Conservation (phyloP, 2,888 invertebrate genomes). For the Linnaemya vulpina region DNA sequence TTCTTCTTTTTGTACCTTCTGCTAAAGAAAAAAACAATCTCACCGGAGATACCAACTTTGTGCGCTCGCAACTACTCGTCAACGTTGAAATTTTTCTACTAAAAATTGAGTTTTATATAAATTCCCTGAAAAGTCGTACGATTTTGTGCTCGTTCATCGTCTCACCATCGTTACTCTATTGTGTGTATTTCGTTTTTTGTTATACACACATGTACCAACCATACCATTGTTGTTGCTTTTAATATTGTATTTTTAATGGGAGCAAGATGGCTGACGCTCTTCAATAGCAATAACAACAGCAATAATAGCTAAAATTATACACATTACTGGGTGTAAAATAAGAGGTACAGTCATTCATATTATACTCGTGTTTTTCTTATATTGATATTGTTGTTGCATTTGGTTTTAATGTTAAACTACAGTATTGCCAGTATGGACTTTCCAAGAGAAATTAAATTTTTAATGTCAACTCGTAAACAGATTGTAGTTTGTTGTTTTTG, state of each 20-base stretch:
- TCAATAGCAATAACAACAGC: slow-evolving; percentile 66
- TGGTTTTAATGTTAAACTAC: slow-evolving; percentile 8
- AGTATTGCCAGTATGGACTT: slow-evolving; percentile 57
- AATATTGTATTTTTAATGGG: slow-evolving; percentile 73
- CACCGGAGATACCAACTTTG: slow-evolving; percentile 72
- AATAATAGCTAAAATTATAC: slow-evolving; percentile 31
- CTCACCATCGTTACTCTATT: slow-evolving; percentile 70
- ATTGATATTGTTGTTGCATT: slow-evolving; percentile 21
- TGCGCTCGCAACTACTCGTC: slow-evolving; percentile 78
- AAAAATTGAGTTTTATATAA: slow-evolving; percentile 76
- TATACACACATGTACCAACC: slow-evolving; percentile 64
- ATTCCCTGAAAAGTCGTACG: slow-evolving; percentile 70
- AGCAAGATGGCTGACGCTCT: slow-evolving; percentile 80
- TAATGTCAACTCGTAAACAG: slow-evolving; percentile 40
- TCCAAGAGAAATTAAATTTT: slow-evolving; percentile 52
- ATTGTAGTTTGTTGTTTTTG: slow-evolving; percentile 18
- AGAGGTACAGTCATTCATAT: slow-evolving; percentile 69
- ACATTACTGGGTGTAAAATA: slow-evolving; percentile 39
- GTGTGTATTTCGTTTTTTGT: slow-evolving; percentile 62
- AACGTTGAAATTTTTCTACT: slow-evolving; percentile 81
- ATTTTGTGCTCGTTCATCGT: slow-evolving; percentile 60
- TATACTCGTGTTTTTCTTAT: slow-evolving; percentile 47
- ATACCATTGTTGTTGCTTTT: slow-evolving; percentile 55
- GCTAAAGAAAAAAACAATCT: slow-evolving; percentile 70
- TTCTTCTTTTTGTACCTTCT: slow-evolving; percentile 62